Conservation (phyloP, 2,888 invertebrate species). For the Coenonympha glycerion region DNA sequence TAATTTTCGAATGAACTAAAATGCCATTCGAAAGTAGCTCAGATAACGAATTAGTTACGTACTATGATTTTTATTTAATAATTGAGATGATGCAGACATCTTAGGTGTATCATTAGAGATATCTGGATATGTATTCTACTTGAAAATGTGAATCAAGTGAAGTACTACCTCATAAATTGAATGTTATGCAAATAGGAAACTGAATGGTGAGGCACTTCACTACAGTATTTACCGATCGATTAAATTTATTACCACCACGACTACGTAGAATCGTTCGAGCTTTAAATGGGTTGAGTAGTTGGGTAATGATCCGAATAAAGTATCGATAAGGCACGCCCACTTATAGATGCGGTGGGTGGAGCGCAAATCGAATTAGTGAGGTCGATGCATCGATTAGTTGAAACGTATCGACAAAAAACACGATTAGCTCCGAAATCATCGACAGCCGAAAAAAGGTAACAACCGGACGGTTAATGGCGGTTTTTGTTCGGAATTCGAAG, state of each 20-base stretch:
- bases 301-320: conserved; percentile 49
- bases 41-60: no score
- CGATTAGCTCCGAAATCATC: conserved; percentile 73
- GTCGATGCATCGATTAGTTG: conserved; percentile 70
- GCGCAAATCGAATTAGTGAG: conserved; percentile 72
- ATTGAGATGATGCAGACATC: neutral
- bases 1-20: no score
- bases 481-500: conserved; percentile 73
- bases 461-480: conserved; percentile 68
- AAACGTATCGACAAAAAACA: conserved; percentile 68
- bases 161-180: conserved; percentile 4
- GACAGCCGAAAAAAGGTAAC: conserved; percentile 71
- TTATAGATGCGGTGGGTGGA: conserved; percentile 60
- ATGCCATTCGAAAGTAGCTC: no score
- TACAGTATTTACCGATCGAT: conserved; percentile 15
- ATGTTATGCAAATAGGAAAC: conserved; percentile 12
- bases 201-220: conserved; percentile 4
- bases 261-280: conserved; percentile 8
- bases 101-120: neutral
- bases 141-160: neutral
- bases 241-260: conserved; percentile 13
- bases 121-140: neutral
- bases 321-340: conserved; percentile 70
- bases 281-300: conserved; percentile 32
- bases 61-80: no score